These are phyloP conservation scores for Carassius auratus DNA, from an alignment of 2,113 vertebrate genomes.

Conservation along the genomic window DNA sequence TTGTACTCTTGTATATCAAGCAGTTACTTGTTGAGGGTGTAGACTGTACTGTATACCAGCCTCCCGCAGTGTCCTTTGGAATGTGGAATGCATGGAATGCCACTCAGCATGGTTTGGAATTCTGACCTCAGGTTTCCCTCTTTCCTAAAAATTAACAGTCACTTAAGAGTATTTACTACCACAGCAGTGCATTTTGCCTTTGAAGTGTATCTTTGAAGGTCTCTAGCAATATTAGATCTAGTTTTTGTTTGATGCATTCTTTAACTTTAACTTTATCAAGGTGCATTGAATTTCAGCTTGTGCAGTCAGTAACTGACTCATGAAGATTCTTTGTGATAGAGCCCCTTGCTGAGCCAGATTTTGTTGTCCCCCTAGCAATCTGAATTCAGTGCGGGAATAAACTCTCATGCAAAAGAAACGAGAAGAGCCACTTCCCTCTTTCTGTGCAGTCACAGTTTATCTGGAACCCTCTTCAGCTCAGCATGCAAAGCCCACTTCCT, in stretches of 20 bases:
- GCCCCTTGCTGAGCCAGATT: background rate
- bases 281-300: background rate
- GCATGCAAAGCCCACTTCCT: constrained; percentile 22
- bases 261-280: background rate
- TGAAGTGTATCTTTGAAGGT: background rate
- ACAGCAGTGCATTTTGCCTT: background rate
- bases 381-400: constrained; percentile 18
- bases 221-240: background rate
- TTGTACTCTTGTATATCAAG: background rate
- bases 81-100: constrained; percentile 47
- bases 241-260: background rate
- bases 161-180: background rate
- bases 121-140: constrained; percentile 29
- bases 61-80: constrained; percentile 40
- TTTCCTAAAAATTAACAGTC: background rate
- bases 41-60: constrained; percentile 4
- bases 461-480: constrained; percentile 4
- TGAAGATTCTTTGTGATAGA: background rate
- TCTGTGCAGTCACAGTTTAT: constrained; percentile 15
- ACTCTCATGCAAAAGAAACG: background rate
- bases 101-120: constrained; percentile 37
- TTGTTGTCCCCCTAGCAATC: background rate
- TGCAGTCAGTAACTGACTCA: background rate
- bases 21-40: constrained; percentile 25
- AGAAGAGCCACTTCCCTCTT: constrained; percentile 26